Base-by-base conservation (phyloP, 2,797 vertebrate species). In the Pangasius krempfi region DNA sequence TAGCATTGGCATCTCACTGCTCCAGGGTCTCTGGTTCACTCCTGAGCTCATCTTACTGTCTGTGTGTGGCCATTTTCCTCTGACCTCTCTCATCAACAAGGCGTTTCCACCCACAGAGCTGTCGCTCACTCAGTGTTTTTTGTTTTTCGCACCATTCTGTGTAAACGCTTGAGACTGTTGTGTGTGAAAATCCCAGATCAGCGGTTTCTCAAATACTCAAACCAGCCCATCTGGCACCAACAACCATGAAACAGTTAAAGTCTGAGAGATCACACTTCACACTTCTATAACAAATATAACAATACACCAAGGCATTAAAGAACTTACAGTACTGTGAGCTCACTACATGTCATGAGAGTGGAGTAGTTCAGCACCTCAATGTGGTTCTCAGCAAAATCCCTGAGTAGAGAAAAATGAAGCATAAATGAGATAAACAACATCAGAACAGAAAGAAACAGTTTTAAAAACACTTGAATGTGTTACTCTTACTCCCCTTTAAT, bases 311-410 rank as follows among this genome's bases (percentile, higher is more conserved):
- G 5, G 13, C 56, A 70, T 1, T 13, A 20, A 72, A 88, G 37
- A 70, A 96, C 95, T 96, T 94, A 95, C 91, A 95, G 88, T 52
- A 94, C 94, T 16, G 93, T 91, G 84, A 95, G 93, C 0, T 78
- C 91, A 76, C 90, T 18, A 0, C 94, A 93, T 0, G 93, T 91
- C 86, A 92, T 90, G 58, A 96, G 95, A 70, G 91, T 93, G 87
- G 93, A 92, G 86, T 93, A 94, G 64, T 83, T 91, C 89, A 95
- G 90, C 33, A 87, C 50, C 64, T 94, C 93, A 81, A 95, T 91
- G 12, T 64, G 40, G 40, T 94, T 96, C 86, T 94, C 91, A 90
- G 94, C 93, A 91, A 94, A 92, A 92, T 95, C 93, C 75, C 94
- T 95, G 89, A 13, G 30, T 52, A 89, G 82, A 88, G 76, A 58